Evolutionary conservation across 2,888 invertebrate genomes (phyloP).

Genomic region (Ashinkailepas kermadecensis): DNA sequence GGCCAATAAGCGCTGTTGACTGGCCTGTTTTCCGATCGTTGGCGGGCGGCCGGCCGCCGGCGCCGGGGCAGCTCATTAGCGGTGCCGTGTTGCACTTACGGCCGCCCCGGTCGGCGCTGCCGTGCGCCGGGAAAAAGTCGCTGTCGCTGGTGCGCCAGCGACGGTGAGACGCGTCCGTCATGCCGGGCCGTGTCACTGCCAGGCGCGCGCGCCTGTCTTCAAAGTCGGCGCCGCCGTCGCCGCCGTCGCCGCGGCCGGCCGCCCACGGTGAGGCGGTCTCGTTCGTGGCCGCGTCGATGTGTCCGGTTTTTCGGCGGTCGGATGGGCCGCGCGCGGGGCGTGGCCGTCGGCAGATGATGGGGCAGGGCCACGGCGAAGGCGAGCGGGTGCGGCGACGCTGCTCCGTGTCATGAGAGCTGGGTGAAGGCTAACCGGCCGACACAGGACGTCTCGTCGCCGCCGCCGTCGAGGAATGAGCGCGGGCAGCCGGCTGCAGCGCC

Average conservation of each 20-base stretch:
- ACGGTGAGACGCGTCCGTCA: too few relatives aligned
- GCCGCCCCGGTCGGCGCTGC: background rate
- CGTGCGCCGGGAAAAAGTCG: background rate
- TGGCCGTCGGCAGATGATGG: background rate
- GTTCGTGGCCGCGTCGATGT: background rate
- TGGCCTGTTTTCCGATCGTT: background rate
- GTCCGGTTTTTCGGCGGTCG: background rate
- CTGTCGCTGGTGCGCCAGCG: too few relatives aligned
- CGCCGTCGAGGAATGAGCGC: too few relatives aligned
- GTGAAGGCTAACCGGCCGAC: background rate
- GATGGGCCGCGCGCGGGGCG: background rate
- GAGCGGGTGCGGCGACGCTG: background rate
- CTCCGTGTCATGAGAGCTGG: background rate
- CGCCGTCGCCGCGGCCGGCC: background rate
- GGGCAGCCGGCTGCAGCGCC: too few relatives aligned
- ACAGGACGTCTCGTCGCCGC: too few relatives aligned
- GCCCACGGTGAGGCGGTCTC: background rate
- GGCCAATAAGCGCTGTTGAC: background rate
- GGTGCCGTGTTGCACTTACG: background rate
- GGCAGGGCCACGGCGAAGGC: background rate
- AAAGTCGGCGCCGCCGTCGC: too few relatives aligned
- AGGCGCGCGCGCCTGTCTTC: too few relatives aligned
- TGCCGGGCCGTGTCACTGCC: too few relatives aligned
- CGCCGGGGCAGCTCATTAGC: background rate
- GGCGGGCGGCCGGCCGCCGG: background rate